phyloP scores from a whole-genome alignment of 2,888 invertebrate genomes.

The Polydrusus cervinus region DNA sequence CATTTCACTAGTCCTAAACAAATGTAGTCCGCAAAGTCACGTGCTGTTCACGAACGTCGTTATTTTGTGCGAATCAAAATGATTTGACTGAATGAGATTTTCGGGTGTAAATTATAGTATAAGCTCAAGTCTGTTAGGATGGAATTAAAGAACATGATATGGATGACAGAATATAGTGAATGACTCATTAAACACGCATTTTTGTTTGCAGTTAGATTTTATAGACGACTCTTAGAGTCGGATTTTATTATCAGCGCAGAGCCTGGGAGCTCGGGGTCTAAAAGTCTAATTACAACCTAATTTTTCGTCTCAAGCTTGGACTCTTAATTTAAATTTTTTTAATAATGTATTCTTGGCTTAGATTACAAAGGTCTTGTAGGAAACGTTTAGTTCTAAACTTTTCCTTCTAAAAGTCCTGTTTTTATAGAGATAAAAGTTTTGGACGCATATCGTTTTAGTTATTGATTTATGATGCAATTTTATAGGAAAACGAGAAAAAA shows the following conservation, averaged over 20 bases:
- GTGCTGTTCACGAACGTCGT: slow-evolving; percentile 62
- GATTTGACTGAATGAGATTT: slow-evolving; percentile 59
- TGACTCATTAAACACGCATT: slow-evolving; percentile 47
- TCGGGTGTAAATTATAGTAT: slow-evolving; percentile 59
- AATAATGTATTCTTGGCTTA: too few species aligned
- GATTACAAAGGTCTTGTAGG: too few species aligned
- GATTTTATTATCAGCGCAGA: neutral
- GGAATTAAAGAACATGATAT: slow-evolving; percentile 60
- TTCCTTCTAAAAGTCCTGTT: too few species aligned
- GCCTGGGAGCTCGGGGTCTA: too few species aligned
- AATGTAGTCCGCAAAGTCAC: slow-evolving; percentile 64
- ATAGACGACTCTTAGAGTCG: slow-evolving; percentile 12
- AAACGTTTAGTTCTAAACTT: too few species aligned
- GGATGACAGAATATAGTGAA: slow-evolving; percentile 42
- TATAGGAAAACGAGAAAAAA: too few species aligned
- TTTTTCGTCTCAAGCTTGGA: too few species aligned
- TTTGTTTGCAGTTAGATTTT: slow-evolving; percentile 27
- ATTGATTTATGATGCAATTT: too few species aligned
- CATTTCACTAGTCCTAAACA: slow-evolving; percentile 61
- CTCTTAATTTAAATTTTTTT: too few species aligned
- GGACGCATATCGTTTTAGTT: too few species aligned
- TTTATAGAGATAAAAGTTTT: too few species aligned
- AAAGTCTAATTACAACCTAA: too few species aligned
- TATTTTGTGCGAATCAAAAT: slow-evolving; percentile 58
- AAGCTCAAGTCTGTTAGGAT: slow-evolving; percentile 55